Evolutionary conservation across 1,140 invertebrate genomes (phyloP), one percentile per base, ranked within the genome.

Genomic region (Drosophila tsacasi): DNA sequence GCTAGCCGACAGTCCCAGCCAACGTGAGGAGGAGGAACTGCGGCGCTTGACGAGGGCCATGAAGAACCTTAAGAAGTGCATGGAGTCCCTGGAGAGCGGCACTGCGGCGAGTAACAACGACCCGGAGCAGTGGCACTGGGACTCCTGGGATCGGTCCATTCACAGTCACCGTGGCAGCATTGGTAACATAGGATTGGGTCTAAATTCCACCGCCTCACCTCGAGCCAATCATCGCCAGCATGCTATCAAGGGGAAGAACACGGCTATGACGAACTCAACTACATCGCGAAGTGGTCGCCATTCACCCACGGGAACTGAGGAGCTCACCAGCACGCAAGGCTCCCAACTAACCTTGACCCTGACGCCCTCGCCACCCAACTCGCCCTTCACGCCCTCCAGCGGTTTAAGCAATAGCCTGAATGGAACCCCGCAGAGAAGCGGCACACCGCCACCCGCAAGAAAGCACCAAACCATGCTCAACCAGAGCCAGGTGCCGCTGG

Each of bases 1-100:
- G 75, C 93, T 98, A 69, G 94, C 94, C 59, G 94, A 95, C 59
- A 94, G 94, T 83, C 93, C 94, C 60, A 95, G 95, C 50, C 94
- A 95, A 49, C 95, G 96, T 55, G 97, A 98, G 92, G 97, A 98
- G 92, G 97, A 98, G 93, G 97, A 98, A 93, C 94, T 96, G 25
- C 94, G 96, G 60, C 94, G 97, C 64, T 93, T 99, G 12, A 96
- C 95, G 75, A 95, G 95, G 80, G 97, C 98, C 52, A 95, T 98
- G 86, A 95, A 96, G 71, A 98, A 98, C 93, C 94, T 99, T 12
- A 96, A 97, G 78, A 92, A 87, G 59, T 93, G 92, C 74, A 91
- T 92, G 79, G 87, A 91, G 44, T 71, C 71, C 3, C 25, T 81
- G 37, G 78, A 91, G 50, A 81, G 61, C 10, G 66, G 76, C 0